Base-by-base conservation (phyloP, 2,113 vertebrate species). In the Odocoileus virginianus region DNA sequence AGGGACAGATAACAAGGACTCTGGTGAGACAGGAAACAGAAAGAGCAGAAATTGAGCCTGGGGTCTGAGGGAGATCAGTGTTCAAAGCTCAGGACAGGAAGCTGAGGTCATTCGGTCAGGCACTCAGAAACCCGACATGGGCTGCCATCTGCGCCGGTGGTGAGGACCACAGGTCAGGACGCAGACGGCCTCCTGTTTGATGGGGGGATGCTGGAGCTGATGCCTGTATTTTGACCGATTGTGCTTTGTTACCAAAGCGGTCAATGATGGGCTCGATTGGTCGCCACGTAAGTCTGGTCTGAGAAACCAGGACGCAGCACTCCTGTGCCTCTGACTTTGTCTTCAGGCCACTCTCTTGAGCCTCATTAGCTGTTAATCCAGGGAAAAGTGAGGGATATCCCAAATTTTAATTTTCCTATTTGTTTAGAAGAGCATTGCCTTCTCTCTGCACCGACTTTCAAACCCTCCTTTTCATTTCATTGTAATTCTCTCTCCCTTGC, bases 21-120 rank as follows among this genome's bases (percentile, higher is more conserved):
- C 97, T n/a, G 19, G 74, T 90, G 81, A 91, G 45, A 9, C 25
- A 54, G 71, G 83, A 98, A 95, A 97, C 2, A 94, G 76, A 88
- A 43, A 84, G 30, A 89, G 19, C 12, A 55, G 85, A 94, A 94
- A 81, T 92, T 87, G 96, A 74, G 28, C 19, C 60, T 89, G 33
- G 28, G 47, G 15, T 55, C 92, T 84, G 40, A 47, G 25, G 43
- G 57, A 55, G 93, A 87, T 10, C 45, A 54, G 36, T 14, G 25
- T 86, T 96, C 33, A 96, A 55, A 58, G 27, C 33, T 60, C 55
- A 36, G 71, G 13, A 43, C 10, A 78, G 67, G 19, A 40, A 12
- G 67, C n/a, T 2, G 67, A 36, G 67, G 67, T 1, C 4, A 10
- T 6, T 23, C 5, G 0, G n/a, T 3, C 67, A 23, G 67, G 67